These are phyloP conservation scores for Dione vanillae DNA, from an alignment of 2,888 invertebrate genomes.

Conservation along the genomic window DNA sequence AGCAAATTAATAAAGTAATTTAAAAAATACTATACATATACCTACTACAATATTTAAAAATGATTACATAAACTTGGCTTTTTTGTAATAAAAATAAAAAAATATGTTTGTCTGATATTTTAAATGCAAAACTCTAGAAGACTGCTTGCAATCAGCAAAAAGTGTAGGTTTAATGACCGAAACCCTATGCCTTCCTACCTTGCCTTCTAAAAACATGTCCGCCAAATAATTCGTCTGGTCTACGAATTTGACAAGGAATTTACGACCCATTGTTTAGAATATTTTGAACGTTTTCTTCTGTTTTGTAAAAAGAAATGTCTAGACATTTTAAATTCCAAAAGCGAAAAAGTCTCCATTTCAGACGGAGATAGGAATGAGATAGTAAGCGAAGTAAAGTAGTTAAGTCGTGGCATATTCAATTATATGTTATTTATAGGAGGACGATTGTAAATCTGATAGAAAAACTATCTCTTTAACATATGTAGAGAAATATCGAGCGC, in stretches of 20 bases:
- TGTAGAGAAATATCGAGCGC: background rate
- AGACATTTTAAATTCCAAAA: slow-evolving; percentile 32
- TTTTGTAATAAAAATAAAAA: background rate
- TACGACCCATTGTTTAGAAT: slow-evolving; percentile 44
- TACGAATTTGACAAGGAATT: slow-evolving; percentile 41
- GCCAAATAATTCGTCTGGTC: slow-evolving; percentile 41
- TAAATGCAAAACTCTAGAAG: slow-evolving; percentile 4
- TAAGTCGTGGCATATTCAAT: background rate
- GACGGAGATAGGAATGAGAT: slow-evolving; percentile 23
- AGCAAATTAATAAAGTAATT: too few relatives aligned
- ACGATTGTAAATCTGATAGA: background rate
- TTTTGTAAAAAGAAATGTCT: slow-evolving; percentile 33
- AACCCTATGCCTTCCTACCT: slow-evolving; percentile 10
- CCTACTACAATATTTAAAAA: too few relatives aligned
- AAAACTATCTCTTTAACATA: background rate
- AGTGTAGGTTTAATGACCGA: slow-evolving; percentile 23
- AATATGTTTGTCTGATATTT: background rate
- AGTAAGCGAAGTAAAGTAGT: slow-evolving; percentile 5
- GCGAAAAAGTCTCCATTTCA: slow-evolving; percentile 4
- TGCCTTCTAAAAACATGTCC: slow-evolving; percentile 25
- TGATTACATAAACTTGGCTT: too few relatives aligned
- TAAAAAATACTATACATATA: too few relatives aligned
- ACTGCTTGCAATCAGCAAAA: background rate
- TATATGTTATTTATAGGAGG: background rate
- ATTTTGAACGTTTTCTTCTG: slow-evolving; percentile 35